Base-by-base conservation (phyloP, 2,113 vertebrate genomes). In the Morone chrysops region DNA sequence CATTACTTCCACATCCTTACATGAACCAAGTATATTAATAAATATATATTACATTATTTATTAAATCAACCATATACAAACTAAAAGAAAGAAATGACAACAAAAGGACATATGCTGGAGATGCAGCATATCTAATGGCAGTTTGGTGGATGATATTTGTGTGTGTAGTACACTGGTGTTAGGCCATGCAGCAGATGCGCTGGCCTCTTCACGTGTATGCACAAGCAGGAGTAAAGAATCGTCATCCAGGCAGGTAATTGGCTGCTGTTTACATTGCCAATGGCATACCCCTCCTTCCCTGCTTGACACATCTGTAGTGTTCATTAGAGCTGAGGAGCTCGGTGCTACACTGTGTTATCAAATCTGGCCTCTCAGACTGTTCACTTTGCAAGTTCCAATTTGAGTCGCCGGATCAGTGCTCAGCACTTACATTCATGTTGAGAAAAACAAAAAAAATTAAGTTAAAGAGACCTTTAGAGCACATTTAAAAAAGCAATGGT, bases 211-310 rank as follows among this genome's bases (percentile, higher is more conserved):
- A 72, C 43, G 48, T 90, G 81, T 61, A 59, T 43, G 75, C 67
- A 68, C 72, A 85, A 75, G 84, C 82, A 88, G 80, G 61, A 82
- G 66, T 90, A 85, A 84, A 92, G 89, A 87, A 91, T 90, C 80
- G 7, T 90, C 89, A 92, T 80, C 90, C 87, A 93, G 90, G 81
- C 90, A 93, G 91, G 89, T 94, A 95, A 94, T 92, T 94, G 93
- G 89, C 85, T 88, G 91, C 91, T 93, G 94, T 93, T 93, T 93
- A 91, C 89, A 90, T 70, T 85, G 72, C 86, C 59, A 69, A 80
- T 82, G 90, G 91, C 87, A 17, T 73, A 17, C 61, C 90, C 81
- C 86, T 80, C 86, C 83, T 71, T 75, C 76, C 59, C 87, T 62
- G 77, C 77, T 74, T 77, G 85, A 92, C 91, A 93, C 91, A 93